phyloP scores from a whole-genome alignment of 2,888 invertebrate species.

The Pyrgus malvae region DNA sequence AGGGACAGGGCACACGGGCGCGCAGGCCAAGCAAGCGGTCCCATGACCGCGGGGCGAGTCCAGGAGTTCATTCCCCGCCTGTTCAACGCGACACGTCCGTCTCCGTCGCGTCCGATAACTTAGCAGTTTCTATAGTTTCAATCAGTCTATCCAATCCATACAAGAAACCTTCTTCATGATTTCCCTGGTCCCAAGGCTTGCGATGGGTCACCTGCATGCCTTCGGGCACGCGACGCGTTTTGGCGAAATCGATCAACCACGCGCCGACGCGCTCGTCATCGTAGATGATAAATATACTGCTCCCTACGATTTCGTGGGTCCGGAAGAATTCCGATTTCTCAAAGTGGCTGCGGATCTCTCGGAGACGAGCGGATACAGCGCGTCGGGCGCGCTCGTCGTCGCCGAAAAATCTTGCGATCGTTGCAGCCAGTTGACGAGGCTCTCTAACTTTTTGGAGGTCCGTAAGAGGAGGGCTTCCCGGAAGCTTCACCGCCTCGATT shows the following conservation, averaged over 20 bases:
- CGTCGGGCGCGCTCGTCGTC: conserved; percentile 84
- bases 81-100: conserved; percentile 77
- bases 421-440: conserved; percentile 86
- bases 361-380: conserved; percentile 87
- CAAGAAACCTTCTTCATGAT: conserved; percentile 97
- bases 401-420: conserved; percentile 88
- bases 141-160: conserved; percentile 96
- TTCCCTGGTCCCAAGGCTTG: conserved; percentile 93
- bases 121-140: conserved; percentile 78
- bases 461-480: conserved; percentile 90
- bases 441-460: conserved; percentile 94
- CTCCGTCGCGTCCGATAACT: conserved; percentile 53
- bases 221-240: conserved; percentile 89
- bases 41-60: conserved; percentile 66
- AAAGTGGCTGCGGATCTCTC: conserved; percentile 88
- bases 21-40: conserved; percentile 55
- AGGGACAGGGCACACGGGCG: conserved; percentile 45
- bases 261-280: conserved; percentile 93
- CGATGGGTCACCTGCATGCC: conserved; percentile 89
- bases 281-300: conserved; percentile 96
- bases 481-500: conserved; percentile 96
- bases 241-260: conserved; percentile 99
- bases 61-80: conserved; percentile 54
- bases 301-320: conserved; percentile 95
- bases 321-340: conserved; percentile 93